Evolutionary conservation across 53 echinoderm and acorn worm genomes (phyloP).

Genomic region (Antedon mediterranea): DNA sequence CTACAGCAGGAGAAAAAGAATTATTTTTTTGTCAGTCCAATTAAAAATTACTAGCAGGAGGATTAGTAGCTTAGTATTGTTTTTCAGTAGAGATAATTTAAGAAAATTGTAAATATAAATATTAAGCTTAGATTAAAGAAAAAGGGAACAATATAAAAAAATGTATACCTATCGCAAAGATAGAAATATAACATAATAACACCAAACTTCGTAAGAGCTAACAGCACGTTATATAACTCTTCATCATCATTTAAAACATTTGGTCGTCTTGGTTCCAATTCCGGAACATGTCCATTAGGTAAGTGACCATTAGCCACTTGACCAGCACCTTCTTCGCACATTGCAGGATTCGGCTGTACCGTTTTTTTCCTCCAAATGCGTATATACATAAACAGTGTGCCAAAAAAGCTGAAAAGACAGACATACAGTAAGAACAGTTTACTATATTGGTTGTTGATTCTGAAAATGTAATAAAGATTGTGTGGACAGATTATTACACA

Average conservation of each 20-base stretch:
- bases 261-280: background rate
- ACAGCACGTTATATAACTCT: background rate
- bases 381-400: background rate
- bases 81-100: too few relatives aligned
- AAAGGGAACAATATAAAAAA: background rate
- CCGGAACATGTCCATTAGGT: background rate
- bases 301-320: background rate
- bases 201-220: slow-evolving; percentile 63
- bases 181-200: slow-evolving; percentile 68
- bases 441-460: too few relatives aligned
- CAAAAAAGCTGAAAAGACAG: background rate
- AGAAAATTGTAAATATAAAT: too few relatives aligned
- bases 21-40: too few relatives aligned
- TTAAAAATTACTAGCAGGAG: too few relatives aligned
- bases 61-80: too few relatives aligned
- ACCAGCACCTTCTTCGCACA: background rate
- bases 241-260: background rate
- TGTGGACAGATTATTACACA: too few relatives aligned
- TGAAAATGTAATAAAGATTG: too few relatives aligned
- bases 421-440: background rate
- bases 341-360: background rate
- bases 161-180: slow-evolving; percentile 64
- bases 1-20: too few relatives aligned
- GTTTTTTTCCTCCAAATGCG: background rate
- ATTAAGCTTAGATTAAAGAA: too few relatives aligned